phyloP scores from a whole-genome alignment of 2,113 vertebrate genomes.

The Glaucomys volans region DNA sequence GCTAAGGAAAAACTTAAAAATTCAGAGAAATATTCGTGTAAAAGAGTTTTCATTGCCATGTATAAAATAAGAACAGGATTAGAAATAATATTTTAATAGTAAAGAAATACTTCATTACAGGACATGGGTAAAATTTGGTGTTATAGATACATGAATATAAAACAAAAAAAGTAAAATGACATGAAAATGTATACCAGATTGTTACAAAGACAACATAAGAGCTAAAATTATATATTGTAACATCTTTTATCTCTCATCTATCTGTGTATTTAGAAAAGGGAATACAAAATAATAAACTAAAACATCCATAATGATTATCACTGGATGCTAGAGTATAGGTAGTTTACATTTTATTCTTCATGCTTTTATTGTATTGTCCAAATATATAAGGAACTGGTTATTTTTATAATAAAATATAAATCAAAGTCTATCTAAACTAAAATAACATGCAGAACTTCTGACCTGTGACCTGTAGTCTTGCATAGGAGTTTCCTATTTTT shows the following conservation, averaged over 20 bases:
- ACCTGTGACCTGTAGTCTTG: not conserved
- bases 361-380: not conserved
- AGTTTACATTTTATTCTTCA: not conserved
- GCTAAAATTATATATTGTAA: not conserved
- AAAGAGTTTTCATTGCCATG: not conserved
- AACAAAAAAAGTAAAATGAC: conserved; percentile 6
- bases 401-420: not conserved
- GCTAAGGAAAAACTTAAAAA: not conserved
- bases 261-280: not conserved
- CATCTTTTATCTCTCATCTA: not conserved
- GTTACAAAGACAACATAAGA: not conserved
- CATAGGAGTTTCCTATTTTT: not conserved
- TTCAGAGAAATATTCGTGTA: not conserved
- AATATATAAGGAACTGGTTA: not conserved
- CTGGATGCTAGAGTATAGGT: not conserved
- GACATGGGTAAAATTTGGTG: not conserved
- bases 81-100: not conserved
- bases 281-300: conserved; percentile 3
- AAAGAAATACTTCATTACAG: not conserved
- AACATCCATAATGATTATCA: not conserved
- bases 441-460: not conserved
- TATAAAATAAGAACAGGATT: not conserved
- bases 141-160: not conserved
- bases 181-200: not conserved
- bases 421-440: not conserved